Conservation (phyloP, 2,888 invertebrate species). For the Lycocerus yunnanus region DNA sequence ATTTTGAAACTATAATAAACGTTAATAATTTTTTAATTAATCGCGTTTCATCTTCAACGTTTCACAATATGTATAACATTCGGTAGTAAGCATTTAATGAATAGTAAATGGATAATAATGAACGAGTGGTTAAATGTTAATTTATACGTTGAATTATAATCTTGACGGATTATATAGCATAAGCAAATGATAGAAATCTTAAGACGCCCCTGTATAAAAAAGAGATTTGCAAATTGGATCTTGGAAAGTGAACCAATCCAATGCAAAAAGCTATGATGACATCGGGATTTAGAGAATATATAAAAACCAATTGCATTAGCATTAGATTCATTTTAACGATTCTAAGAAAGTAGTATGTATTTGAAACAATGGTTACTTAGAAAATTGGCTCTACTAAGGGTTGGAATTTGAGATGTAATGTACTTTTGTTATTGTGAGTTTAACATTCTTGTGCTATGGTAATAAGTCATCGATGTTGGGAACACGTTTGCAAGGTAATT, state of each 20-base stretch:
- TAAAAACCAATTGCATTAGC: slow-evolving; percentile 52
- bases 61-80: neutral
- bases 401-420: slow-evolving; percentile 35
- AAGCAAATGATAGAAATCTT: slow-evolving; percentile 17
- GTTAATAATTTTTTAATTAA: neutral
- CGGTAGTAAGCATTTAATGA: neutral
- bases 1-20: slow-evolving; percentile 31
- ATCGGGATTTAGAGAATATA: slow-evolving; percentile 47
- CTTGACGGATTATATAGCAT: neutral
- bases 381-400: slow-evolving; percentile 43
- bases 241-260: slow-evolving; percentile 33
- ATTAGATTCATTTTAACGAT: slow-evolving; percentile 46
- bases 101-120: neutral
- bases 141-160: neutral
- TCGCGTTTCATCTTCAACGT: neutral
- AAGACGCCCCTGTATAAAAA: slow-evolving; percentile 31
- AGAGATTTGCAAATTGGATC: slow-evolving; percentile 38
- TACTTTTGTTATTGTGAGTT: slow-evolving; percentile 39
- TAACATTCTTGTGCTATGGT: slow-evolving; percentile 45
- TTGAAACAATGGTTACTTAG: slow-evolving; percentile 50
- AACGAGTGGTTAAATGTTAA: neutral
- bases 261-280: slow-evolving; percentile 43
- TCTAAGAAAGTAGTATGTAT: slow-evolving; percentile 41
- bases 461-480: slow-evolving; percentile 53
- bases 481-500: slow-evolving; percentile 50